Conservation (phyloP, 92 coral and sea anemone genomes). For the Pocillopora grandis region DNA sequence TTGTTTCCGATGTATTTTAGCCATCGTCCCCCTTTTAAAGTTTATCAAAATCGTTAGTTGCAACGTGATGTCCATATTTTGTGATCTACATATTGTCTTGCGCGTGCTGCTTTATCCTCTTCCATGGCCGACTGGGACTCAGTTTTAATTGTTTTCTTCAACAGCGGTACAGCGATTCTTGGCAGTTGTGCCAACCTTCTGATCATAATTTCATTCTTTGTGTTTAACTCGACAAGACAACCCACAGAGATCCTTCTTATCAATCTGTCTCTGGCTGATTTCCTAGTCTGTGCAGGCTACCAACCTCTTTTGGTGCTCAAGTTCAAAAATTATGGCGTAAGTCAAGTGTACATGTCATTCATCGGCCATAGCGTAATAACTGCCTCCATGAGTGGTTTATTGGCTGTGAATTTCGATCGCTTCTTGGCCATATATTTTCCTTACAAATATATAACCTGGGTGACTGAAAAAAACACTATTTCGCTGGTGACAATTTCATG, state of each 20-base stretch:
- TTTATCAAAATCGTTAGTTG: too few species aligned
- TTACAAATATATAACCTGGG: conserved; percentile 18
- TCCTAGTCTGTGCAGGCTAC: conserved; percentile 19
- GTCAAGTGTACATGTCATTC: neutral
- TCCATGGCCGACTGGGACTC: conserved; percentile 14
- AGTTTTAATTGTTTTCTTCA: neutral
- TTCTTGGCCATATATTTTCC: conserved; percentile 33
- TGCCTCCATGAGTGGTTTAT: conserved; percentile 24
- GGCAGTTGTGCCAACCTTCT: conserved; percentile 28
- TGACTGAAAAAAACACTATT: conserved; percentile 3
- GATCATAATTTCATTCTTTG: conserved; percentile 4
- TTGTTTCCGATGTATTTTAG: too few species aligned
- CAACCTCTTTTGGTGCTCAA: conserved; percentile 10
- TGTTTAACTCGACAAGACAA: conserved; percentile 1
- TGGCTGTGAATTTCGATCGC: conserved; percentile 34
- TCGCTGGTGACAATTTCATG: conserved; percentile 7
- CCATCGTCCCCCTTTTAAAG: too few species aligned
- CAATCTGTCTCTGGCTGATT: conserved; percentile 37
- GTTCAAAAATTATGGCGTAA: neutral
- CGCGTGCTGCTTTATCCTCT: neutral
- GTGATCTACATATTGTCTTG: too few species aligned
- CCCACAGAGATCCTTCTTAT: conserved; percentile 2
- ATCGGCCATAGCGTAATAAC: conserved; percentile 12
- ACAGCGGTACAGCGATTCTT: conserved; percentile 1
- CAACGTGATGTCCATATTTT: too few species aligned